phyloP scores from a whole-genome alignment of 1,140 invertebrate genomes.

The Anthonomus grandis region DNA sequence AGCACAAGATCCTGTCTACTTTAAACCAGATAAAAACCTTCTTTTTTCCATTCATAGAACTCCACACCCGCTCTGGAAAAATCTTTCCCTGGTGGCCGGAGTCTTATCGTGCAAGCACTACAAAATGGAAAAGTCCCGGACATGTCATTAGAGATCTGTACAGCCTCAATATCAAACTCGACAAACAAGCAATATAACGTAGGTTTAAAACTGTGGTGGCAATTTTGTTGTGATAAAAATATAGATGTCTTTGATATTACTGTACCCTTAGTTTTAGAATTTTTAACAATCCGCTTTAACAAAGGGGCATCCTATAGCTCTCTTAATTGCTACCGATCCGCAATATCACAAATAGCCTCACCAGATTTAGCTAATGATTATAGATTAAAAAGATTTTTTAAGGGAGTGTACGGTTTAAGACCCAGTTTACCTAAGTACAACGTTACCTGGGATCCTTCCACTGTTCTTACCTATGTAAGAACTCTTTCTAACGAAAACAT shows the following conservation, averaged over 20 bases:
- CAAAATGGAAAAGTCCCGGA: neutral
- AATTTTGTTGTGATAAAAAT: neutral
- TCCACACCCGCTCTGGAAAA: neutral
- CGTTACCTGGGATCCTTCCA: neutral
- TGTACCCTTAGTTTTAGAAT: neutral
- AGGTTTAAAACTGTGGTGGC: neutral
- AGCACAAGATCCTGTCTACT: constrained; percentile 2
- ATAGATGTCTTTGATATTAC: neutral
- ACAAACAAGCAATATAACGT: neutral
- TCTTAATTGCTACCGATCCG: neutral
- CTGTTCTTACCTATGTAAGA: neutral
- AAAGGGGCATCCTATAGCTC: neutral
- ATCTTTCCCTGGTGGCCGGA: neutral
- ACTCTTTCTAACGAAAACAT: neutral
- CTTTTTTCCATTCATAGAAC: constrained; percentile 1
- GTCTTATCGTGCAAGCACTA: neutral
- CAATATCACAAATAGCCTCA: neutral
- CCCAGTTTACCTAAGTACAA: neutral
- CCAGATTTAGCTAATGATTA: neutral
- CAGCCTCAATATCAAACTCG: neutral
- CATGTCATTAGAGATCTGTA: neutral
- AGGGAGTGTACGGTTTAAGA: neutral
- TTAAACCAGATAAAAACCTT: constrained; percentile 10
- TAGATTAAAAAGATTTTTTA: neutral
- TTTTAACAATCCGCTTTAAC: neutral